A percentile compares a stretch with the other conserved stretches of the same genome.
These are phyloP conservation scores for Leptinotarsa texana DNA, from an alignment of 1,140 invertebrate species.

Conservation along the genomic window DNA sequence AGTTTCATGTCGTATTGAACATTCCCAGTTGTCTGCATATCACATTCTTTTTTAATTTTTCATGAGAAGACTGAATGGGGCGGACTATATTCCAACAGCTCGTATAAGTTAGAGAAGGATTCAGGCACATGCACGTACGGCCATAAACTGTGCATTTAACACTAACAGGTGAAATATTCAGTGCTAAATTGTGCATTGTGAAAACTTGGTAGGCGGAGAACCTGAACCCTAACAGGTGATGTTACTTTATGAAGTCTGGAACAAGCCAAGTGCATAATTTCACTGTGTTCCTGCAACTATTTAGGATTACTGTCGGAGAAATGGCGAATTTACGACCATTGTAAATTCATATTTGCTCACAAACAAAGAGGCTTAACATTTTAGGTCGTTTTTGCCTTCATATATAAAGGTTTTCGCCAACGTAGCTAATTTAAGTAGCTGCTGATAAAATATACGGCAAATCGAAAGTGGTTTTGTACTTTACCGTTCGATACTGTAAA, in stretches of 20 bases:
- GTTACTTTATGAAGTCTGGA: slow-evolving; percentile 24
- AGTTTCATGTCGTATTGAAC: not conserved
- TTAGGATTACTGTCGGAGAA: slow-evolving; percentile 23
- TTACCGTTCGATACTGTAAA: not conserved
- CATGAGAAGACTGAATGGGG: too few species aligned
- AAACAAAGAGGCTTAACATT: slow-evolving; percentile 24
- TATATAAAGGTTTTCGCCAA: slow-evolving; percentile 25
- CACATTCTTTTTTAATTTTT: too few species aligned
- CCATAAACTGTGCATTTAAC: slow-evolving; percentile 21
- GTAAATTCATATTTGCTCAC: slow-evolving; percentile 25
- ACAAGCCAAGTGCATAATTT: slow-evolving; percentile 22
- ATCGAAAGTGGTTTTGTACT: slow-evolving; percentile 3
- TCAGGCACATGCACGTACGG: not conserved
- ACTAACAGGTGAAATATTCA: slow-evolving; percentile 26
- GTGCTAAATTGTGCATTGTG: slow-evolving; percentile 23
- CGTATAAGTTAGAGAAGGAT: not conserved
- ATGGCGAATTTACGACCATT: slow-evolving; percentile 23
- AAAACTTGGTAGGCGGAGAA: slow-evolving; percentile 23
- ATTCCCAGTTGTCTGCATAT: not conserved
- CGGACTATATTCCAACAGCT: not conserved
- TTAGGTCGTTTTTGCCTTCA: slow-evolving; percentile 21
- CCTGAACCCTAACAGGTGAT: slow-evolving; percentile 21
- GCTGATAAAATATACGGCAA: slow-evolving; percentile 19
- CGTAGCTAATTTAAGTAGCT: slow-evolving; percentile 20
- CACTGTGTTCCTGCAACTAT: slow-evolving; percentile 19